A percentile compares a stretch with the other conserved stretches of the same genome.
These are phyloP conservation scores for Candidula unifasciata DNA, from an alignment of 2,888 invertebrate species.

Conservation along the genomic window DNA sequence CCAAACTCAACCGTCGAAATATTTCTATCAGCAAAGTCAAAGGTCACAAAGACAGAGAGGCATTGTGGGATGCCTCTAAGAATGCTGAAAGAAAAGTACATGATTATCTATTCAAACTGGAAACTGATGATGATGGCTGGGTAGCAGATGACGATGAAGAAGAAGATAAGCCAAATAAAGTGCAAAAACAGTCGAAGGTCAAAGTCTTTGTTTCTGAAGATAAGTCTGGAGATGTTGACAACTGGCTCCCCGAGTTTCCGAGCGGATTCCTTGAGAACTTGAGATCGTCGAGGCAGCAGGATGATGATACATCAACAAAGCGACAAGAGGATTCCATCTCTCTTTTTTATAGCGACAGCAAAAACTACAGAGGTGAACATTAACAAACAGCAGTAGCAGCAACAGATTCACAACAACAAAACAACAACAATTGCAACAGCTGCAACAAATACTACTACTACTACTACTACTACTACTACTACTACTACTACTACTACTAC, in stretches of 20 bases:
- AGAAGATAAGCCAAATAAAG: not conserved
- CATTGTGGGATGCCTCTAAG: not conserved
- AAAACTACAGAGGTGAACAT: constrained; percentile 14
- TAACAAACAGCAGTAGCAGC: not conserved
- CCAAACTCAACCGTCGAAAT: too few species aligned
- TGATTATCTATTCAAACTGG: not conserved
- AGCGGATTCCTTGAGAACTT: too few species aligned
- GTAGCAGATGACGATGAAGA: not conserved
- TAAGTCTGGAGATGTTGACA: not conserved
- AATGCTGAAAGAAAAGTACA: not conserved
- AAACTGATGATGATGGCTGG: not conserved
- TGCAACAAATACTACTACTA: not conserved
- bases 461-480: constrained; percentile 8
- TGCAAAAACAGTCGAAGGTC: not conserved
- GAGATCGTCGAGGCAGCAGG: not conserved
- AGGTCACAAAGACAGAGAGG: not conserved
- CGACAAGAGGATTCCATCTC: constrained; percentile 16
- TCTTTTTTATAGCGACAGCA: constrained; percentile 19
- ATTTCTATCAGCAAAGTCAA: too few species aligned
- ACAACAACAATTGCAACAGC: not conserved
- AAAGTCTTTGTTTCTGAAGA: not conserved
- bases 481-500: constrained; percentile 8
- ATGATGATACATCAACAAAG: not conserved
- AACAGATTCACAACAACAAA: not conserved
- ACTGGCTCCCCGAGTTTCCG: not conserved